Base-by-base conservation (phyloP, 2,113 vertebrate genomes). In the Pterophyllum scalare region DNA sequence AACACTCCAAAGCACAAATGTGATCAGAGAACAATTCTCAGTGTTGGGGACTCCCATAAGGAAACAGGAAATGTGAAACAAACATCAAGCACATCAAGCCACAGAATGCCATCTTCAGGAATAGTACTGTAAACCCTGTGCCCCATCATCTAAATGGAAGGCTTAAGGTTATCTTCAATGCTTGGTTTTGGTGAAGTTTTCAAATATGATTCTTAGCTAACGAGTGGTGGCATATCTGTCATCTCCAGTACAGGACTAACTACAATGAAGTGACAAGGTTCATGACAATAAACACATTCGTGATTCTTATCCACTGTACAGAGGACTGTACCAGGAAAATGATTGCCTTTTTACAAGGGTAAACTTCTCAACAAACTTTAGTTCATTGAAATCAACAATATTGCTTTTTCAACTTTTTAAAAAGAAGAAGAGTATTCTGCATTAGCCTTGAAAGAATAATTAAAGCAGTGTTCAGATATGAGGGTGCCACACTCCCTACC, bases 281-380 rank as follows among this genome's bases (percentile, higher is more conserved):
- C 6, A 15, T 65, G 4, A 1, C 13, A 43, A 43, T 65, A 43
- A 43, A 65, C 5, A 13, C 62, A 65, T 7, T 64, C 22, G 14
- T 6, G 22, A 22, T 64, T 65, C 35, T 43, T 10, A 43, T 1
- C 0, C n/a, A 43, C 0, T 43, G 35, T n/a, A 65, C 7, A 24
- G 40, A 0, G 7, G 35, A 43, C 24, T 31, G 24, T 35, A 65
- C 35, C 22, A 24, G 0, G 7, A 0, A 17, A 65, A 17, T 0
- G 1, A 24, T 17, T 43, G 14, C 24, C 1, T 65, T 26, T 67
- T 67, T 46, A 67, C n/a, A 14, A 67, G 15, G 14, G 62, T 26
- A 67, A 67, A 67, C 31, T 33, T 33, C 62, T 67, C 38, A 0
- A 26, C 22, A 67, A 26, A 26, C 40, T 67, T 67, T 46, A 0